Evolutionary conservation across 2,113 vertebrate genomes (phyloP).

Genomic region (Brachypteracias leptosomus): DNA sequence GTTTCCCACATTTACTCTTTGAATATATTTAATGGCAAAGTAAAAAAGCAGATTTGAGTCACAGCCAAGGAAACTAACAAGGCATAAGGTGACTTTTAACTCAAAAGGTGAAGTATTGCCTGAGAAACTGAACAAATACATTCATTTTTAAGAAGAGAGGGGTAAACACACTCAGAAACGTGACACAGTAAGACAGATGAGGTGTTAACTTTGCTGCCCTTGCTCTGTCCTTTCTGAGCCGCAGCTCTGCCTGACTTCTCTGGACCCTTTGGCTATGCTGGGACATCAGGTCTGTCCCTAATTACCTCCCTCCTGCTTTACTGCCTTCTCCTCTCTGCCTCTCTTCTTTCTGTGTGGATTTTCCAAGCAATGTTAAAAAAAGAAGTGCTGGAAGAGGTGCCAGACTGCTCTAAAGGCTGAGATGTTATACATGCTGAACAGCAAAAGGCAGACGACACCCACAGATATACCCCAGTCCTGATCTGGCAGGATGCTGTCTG

Average conservation of each 20-base stretch:
- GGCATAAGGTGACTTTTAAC: conserved; percentile 21
- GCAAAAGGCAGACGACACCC: not conserved
- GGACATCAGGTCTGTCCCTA: not conserved
- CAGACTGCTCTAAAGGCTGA: conserved; percentile 41
- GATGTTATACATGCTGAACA: not conserved
- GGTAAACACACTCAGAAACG: not conserved
- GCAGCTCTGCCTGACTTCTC: not conserved
- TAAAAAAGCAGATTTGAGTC: not conserved
- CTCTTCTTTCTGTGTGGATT: not conserved
- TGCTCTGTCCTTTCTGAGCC: not conserved
- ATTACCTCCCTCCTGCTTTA: not conserved
- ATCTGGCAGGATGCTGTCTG: not conserved
- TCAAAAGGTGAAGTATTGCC: not conserved
- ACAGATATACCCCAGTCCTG: not conserved
- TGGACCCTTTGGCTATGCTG: not conserved
- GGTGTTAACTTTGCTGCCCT: not conserved
- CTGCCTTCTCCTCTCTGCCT: not conserved
- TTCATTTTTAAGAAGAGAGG: not conserved
- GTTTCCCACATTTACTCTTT: not conserved
- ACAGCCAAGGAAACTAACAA: not conserved
- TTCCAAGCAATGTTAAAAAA: not conserved
- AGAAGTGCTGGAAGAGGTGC: conserved; percentile 29
- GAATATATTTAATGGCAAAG: not conserved
- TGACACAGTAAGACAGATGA: not conserved
- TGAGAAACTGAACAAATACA: not conserved